A percentile compares a stretch with the other conserved stretches of the same genome.
phyloP scores from a whole-genome alignment of 2,113 vertebrate genomes.

The Tricholaema leucomelas region DNA sequence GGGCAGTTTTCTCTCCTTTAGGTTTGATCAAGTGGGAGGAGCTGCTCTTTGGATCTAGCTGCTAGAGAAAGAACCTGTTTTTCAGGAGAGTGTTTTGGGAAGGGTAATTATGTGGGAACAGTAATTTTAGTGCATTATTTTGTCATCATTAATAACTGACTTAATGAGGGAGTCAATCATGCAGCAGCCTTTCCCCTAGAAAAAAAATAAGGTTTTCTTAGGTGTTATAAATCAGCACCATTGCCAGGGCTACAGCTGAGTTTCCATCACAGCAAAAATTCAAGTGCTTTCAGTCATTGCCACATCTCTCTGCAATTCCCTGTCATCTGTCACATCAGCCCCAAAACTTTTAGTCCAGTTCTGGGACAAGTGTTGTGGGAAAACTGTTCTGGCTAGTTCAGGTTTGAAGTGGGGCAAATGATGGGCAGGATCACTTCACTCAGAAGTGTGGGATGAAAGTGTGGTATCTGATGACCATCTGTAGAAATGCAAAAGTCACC shows the following conservation, averaged over 20 bases:
- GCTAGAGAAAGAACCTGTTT: neutral
- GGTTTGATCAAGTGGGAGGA: neutral
- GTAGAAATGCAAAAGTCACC: neutral
- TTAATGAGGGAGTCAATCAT: neutral
- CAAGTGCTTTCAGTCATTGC: neutral
- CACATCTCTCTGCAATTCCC: neutral
- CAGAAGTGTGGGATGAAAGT: neutral
- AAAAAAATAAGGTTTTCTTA: neutral
- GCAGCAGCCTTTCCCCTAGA: neutral
- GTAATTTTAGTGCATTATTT: neutral
- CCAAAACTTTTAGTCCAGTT: neutral
- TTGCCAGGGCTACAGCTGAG: neutral
- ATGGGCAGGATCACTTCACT: neutral
- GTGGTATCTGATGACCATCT: neutral
- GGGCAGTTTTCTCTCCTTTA: neutral
- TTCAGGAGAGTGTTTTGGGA: neutral
- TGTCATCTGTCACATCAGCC: neutral
- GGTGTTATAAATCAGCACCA: neutral
- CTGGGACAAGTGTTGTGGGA: neutral
- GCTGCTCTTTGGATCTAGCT: neutral
- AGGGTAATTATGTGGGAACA: conserved; percentile 13
- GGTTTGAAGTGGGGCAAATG: neutral
- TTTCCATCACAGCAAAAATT: neutral
- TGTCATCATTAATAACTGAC: conserved; percentile 6
- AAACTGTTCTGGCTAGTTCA: neutral